These are phyloP conservation scores for Escarpia spicata DNA, from an alignment of 2,888 invertebrate species.

Conservation along the genomic window DNA sequence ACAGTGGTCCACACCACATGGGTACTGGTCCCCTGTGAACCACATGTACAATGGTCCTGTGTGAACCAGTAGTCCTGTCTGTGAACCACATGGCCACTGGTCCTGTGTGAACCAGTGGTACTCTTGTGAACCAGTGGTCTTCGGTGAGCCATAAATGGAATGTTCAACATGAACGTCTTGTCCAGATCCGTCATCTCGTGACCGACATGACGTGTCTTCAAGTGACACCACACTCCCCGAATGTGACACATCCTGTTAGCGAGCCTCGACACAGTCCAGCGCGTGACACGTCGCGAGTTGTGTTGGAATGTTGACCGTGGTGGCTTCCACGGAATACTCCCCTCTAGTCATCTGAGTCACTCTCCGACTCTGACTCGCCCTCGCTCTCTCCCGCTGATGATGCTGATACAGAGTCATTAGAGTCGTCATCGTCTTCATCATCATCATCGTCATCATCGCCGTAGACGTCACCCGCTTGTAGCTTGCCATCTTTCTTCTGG, in stretches of 20 bases:
- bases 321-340: background rate
- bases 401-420: conserved; percentile 7
- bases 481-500: conserved; percentile 21
- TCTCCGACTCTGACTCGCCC: conserved; percentile 25
- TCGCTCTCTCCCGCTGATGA: conserved; percentile 19
- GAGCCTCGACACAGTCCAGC: too few relatives aligned
- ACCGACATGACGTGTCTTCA: background rate
- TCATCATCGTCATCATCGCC: conserved; percentile 23
- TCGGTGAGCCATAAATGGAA: background rate
- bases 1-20: too few relatives aligned
- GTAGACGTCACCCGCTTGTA: conserved; percentile 13
- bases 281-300: background rate
- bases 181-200: background rate
- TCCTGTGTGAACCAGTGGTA: background rate
- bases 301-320: background rate
- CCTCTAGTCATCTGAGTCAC: conserved; percentile 14
- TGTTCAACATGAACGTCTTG: background rate
- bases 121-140: too few relatives aligned
- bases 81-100: background rate
- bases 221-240: background rate
- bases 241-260: background rate
- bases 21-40: too few relatives aligned
- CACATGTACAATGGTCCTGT: too few relatives aligned
- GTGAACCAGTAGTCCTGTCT: background rate
- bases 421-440: conserved; percentile 19